Evolutionary conservation across 2,113 vertebrate species (phyloP), one percentile per base, ranked within the genome.

Genomic region (Platanista minor): DNA sequence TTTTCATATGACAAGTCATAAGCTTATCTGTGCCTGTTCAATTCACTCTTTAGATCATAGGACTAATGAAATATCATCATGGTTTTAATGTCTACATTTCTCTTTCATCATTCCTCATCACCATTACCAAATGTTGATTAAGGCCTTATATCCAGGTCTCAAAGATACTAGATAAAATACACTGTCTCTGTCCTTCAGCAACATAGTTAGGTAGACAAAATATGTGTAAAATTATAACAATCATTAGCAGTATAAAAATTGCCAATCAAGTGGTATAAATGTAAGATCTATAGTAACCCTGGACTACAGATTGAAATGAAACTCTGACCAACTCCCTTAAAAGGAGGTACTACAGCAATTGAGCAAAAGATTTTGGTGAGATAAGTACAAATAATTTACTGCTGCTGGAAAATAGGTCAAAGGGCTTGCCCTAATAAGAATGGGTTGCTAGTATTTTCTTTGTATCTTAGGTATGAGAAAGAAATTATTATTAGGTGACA

Each of bases 51-150:
- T 77, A 86, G 33, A 29, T 82, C 54, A 82, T 46, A 82, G 10
- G 81, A 81, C 59, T 62, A 91, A 91, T 88, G 43, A 90, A 87
- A 83, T 87, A 2, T 78, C n/a, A 62, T 61, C 23, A 49, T 39
- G 39, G 5, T 74, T 97, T 90, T 81, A 88, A 64, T 91, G 94
- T 96, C 49, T 87, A 52, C n/a, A 71, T 25, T 11, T 90, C 6
- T 80, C 77, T 87, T 72, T 69, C 87, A 72, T 71, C 92, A 86
- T 88, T 75, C 7, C 1, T 49, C 17, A 23, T 81, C 39, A 59
- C 43, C 17, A 80, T 67, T 54, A 87, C 74, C 64, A 93, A 93
- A 94, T 78, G 33, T 61, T 74, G 52, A 92, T 49, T 64, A 86
- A 91, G 23, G 80, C 3, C 20, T 87, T 82, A 66, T 59, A 77